Evolutionary conservation across 2,797 vertebrate genomes (phyloP).

Genomic region (Aulostomus chinensis): DNA sequence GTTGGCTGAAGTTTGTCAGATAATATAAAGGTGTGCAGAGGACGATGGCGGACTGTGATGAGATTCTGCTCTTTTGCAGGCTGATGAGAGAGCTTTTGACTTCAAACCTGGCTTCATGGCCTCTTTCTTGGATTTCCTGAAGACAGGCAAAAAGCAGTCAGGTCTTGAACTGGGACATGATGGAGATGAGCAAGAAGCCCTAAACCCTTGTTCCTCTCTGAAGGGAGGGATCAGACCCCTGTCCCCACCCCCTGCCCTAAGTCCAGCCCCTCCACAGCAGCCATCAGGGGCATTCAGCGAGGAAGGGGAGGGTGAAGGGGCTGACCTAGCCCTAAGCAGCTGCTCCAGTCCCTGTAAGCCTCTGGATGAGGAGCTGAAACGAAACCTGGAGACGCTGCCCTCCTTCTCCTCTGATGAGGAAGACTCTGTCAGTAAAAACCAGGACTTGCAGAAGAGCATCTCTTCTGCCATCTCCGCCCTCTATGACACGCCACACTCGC

Average conservation of each 20-base stretch:
- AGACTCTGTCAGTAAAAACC: constrained; percentile 92
- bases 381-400: constrained; percentile 90
- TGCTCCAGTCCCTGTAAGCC: constrained; percentile 90
- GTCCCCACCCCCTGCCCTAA: constrained; percentile 65
- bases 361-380: constrained; percentile 89
- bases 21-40: too few relatives aligned
- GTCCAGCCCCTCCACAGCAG: constrained; percentile 36
- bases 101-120: constrained; percentile 92
- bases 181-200: constrained; percentile 30
- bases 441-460: constrained; percentile 94
- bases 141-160: constrained; percentile 85
- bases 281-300: constrained; percentile 49
- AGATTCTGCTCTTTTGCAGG: constrained; percentile 56
- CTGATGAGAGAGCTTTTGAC: constrained; percentile 88
- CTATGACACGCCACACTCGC: constrained; percentile 82
- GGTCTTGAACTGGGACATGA: constrained; percentile 43
- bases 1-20: too few relatives aligned
- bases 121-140: constrained; percentile 91
- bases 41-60: too few relatives aligned
- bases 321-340: constrained; percentile 79
- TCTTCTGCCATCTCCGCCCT: constrained; percentile 92
- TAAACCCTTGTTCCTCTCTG: constrained; percentile 63
- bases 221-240: constrained; percentile 73
- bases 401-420: constrained; percentile 94
- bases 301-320: constrained; percentile 70